phyloP scores from a whole-genome alignment of 1,140 invertebrate species.

The Drosophila kohkoa region DNA sequence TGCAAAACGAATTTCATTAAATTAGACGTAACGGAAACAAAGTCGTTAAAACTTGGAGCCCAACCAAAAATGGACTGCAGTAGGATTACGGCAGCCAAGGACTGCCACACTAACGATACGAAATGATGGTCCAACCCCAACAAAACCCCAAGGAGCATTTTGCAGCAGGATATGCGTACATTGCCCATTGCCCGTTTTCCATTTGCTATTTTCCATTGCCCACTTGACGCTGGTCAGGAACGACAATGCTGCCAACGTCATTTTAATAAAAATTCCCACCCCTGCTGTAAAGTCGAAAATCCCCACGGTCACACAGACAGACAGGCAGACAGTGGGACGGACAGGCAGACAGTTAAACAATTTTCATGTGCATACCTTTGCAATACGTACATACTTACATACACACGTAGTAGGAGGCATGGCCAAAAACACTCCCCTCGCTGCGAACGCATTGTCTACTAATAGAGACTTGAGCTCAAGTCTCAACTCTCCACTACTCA shows the following conservation, averaged over 20 bases:
- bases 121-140: background rate
- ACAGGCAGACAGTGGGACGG: constrained; percentile 17
- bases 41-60: constrained; percentile 80
- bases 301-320: constrained; percentile 45
- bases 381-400: constrained; percentile 47
- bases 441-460: constrained; percentile 74
- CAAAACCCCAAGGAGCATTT: constrained; percentile 34
- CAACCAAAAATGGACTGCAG: constrained; percentile 38
- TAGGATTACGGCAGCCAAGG: constrained; percentile 30
- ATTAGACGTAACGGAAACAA: constrained; percentile 83
- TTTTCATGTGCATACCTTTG: constrained; percentile 72
- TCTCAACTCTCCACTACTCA: constrained; percentile 18
- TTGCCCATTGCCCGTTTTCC: constrained; percentile 64
- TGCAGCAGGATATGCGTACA: constrained; percentile 37
- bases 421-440: constrained; percentile 29
- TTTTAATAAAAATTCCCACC: constrained; percentile 72
- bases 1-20: constrained; percentile 81
- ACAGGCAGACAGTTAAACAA: constrained; percentile 54
- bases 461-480: constrained; percentile 83
- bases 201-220: constrained; percentile 43
- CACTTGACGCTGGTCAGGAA: constrained; percentile 61
- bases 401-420: constrained; percentile 31
- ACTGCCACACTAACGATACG: constrained; percentile 69
- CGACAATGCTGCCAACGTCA: constrained; percentile 53
- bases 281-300: constrained; percentile 53